Conservation (phyloP, 2,113 vertebrate species). For the Todiramphus saurophagus region DNA sequence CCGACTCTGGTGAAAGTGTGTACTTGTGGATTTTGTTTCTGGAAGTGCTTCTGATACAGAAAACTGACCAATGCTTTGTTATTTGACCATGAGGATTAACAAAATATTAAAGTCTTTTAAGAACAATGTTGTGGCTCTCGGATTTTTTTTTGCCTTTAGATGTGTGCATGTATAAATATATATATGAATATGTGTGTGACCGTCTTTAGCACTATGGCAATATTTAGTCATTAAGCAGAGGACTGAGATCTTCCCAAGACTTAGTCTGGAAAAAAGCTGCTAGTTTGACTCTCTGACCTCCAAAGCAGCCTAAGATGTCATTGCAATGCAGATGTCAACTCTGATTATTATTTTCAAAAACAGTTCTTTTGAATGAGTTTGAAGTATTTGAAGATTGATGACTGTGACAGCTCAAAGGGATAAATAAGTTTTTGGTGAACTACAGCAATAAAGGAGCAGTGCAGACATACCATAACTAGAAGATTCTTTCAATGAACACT, state of each 20-base stretch:
- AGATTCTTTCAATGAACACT: not conserved
- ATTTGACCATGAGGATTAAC: not conserved
- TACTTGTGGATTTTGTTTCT: constrained; percentile 3
- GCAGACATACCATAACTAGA: not conserved
- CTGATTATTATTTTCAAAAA: not conserved
- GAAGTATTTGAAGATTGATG: not conserved
- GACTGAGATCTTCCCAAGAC: not conserved
- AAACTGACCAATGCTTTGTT: constrained; percentile 8
- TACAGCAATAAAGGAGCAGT: not conserved
- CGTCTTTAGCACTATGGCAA: not conserved
- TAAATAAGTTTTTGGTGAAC: not conserved
- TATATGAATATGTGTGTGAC: not conserved
- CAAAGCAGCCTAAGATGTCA: not conserved
- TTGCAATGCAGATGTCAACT: not conserved
- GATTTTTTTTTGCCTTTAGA: not conserved
- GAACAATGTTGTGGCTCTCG: not conserved
- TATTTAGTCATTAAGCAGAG: not conserved
- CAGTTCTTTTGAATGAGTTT: not conserved
- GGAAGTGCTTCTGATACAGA: not conserved
- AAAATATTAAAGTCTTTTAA: not conserved
- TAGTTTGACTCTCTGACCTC: not conserved
- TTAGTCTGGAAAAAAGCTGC: not conserved
- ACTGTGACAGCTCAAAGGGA: not conserved
- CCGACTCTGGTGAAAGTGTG: not conserved
- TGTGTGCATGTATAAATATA: not conserved